These are phyloP conservation scores for Spilosoma lubricipeda DNA, from an alignment of 2,888 invertebrate species.

Conservation along the genomic window DNA sequence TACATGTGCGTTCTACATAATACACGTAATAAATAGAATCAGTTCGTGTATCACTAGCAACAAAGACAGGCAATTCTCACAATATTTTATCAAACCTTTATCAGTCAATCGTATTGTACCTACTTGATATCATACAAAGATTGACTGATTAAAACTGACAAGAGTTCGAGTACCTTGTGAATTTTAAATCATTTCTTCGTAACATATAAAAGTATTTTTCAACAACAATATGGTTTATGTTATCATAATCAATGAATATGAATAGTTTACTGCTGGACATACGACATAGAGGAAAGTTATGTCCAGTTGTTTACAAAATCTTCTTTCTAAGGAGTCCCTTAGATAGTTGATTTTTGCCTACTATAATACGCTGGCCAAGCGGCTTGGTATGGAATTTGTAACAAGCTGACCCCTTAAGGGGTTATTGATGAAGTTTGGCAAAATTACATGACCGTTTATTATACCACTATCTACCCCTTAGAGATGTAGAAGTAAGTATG, in stretches of 20 bases:
- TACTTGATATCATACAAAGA: constrained; percentile 5
- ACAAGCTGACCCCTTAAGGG: too few relatives aligned
- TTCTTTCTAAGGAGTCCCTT: neutral
- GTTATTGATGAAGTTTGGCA: too few relatives aligned
- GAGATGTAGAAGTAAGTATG: too few relatives aligned
- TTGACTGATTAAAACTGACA: constrained; percentile 3
- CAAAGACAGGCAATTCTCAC: neutral
- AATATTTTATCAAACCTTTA: neutral
- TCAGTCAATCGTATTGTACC: neutral
- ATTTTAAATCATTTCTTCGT: neutral
- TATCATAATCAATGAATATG: too few relatives aligned
- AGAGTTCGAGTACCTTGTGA: neutral
- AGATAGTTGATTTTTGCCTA: neutral
- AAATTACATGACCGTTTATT: too few relatives aligned
- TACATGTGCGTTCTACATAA: neutral
- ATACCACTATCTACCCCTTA: too few relatives aligned
- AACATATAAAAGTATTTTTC: too few relatives aligned
- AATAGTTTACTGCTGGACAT: too few relatives aligned
- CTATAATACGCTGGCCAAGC: too few relatives aligned
- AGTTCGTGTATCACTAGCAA: neutral
- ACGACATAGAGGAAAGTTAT: too few relatives aligned
- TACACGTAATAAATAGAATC: neutral
- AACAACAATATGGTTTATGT: too few relatives aligned
- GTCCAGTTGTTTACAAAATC: too few relatives aligned
- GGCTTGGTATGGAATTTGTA: neutral